A percentile compares a stretch with the other conserved stretches of the same genome.
phyloP scores from a whole-genome alignment of 1,140 invertebrate species.

The Bursaphelenchus mucronatus region DNA sequence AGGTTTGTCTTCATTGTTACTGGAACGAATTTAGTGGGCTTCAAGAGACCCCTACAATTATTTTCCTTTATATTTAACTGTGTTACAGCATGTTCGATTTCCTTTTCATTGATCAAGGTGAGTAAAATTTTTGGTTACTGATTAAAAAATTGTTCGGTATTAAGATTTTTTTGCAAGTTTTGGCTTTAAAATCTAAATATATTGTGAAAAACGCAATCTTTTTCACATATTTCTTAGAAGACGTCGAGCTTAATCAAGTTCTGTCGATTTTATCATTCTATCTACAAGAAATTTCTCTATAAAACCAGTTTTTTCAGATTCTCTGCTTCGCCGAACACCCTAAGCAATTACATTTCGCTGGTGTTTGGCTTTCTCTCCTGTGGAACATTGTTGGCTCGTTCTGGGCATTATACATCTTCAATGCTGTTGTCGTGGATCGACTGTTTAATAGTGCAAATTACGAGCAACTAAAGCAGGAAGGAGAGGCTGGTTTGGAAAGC shows the following conservation, averaged over 20 bases:
- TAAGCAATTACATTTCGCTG: conserved; percentile 12
- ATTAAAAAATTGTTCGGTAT: no score
- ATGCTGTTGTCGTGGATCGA: no score
- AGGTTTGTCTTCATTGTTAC: background rate
- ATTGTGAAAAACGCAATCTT: no score
- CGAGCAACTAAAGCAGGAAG: background rate
- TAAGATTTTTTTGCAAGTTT: no score
- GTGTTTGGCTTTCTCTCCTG: conserved; percentile 16
- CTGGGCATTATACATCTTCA: background rate
- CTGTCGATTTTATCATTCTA: no score
- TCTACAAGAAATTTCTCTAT: no score
- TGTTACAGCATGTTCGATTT: background rate
- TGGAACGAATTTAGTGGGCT: background rate
- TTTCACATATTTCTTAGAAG: no score
- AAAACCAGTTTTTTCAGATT: background rate
- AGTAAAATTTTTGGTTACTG: background rate
- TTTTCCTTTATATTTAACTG: background rate
- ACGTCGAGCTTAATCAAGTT: no score
- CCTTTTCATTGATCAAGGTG: background rate
- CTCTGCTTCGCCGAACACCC: conserved; percentile 22
- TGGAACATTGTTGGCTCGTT: conserved; percentile 5
- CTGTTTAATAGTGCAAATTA: background rate
- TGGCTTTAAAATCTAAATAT: no score
- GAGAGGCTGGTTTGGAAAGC: background rate
- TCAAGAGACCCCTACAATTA: background rate